phyloP scores from a whole-genome alignment of 1,140 invertebrate genomes.

The Drosophila pachea region DNA sequence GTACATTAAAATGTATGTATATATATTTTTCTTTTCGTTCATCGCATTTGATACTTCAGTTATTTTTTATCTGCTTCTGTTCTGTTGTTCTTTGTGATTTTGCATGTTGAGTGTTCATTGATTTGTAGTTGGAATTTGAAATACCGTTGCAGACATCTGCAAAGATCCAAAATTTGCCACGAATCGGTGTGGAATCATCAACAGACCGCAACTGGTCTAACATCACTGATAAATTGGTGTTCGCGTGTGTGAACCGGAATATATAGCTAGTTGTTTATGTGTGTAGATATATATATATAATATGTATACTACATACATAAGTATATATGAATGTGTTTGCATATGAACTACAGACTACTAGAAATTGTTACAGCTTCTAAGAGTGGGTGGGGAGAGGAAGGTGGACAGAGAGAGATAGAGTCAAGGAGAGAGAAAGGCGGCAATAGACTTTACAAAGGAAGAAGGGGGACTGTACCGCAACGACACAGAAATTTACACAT shows the following conservation, averaged over 20 bases:
- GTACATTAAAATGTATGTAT: slow-evolving; percentile 74
- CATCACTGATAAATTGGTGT: slow-evolving; percentile 8
- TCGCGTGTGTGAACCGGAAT: slow-evolving; percentile 64
- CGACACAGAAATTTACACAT: slow-evolving; percentile 64
- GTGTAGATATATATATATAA: slow-evolving; percentile 52
- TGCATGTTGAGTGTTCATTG: neutral
- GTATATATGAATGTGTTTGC: slow-evolving; percentile 72
- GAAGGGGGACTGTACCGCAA: slow-evolving; percentile 32
- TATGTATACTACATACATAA: slow-evolving; percentile 63
- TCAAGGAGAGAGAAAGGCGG: too few relatives aligned
- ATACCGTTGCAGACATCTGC: slow-evolving; percentile 65
- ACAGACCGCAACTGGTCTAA: slow-evolving; percentile 9
- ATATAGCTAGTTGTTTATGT: slow-evolving; percentile 73
- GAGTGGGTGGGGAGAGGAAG: slow-evolving; percentile 8
- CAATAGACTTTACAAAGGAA: slow-evolving; percentile 59
- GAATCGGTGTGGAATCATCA: slow-evolving; percentile 7
- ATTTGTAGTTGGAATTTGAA: slow-evolving; percentile 39
- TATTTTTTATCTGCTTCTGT: slow-evolving; percentile 25
- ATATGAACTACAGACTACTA: slow-evolving; percentile 69
- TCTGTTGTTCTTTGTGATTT: slow-evolving; percentile 17
- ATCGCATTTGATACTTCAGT: slow-evolving; percentile 39
- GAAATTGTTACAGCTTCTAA: slow-evolving; percentile 59
- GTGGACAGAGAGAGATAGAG: too few relatives aligned
- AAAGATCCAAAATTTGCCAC: slow-evolving; percentile 66
- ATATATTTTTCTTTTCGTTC: slow-evolving; percentile 52